These are phyloP conservation scores for Phalacrocorax carbo DNA, from an alignment of 2,113 vertebrate species.

Conservation along the genomic window DNA sequence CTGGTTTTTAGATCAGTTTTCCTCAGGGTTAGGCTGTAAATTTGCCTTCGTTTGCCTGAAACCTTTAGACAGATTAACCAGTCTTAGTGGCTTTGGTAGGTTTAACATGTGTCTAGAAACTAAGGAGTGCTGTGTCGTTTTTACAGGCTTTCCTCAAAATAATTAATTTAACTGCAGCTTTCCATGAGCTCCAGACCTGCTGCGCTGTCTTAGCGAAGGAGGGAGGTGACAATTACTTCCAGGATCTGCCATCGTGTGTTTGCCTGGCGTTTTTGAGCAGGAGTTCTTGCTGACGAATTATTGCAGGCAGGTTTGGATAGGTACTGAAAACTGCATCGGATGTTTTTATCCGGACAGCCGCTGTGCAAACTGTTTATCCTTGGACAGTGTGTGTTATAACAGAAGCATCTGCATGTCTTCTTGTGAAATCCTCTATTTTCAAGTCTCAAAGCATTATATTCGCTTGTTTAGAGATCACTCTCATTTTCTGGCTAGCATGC, in stretches of 20 bases:
- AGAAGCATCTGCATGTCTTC: not conserved
- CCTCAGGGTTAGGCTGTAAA: accelerated
- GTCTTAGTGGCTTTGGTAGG: not conserved
- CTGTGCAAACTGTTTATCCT: not conserved
- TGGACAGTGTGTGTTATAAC: accelerated
- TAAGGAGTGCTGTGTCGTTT: not conserved
- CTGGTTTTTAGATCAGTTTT: not conserved
- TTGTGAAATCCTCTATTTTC: not conserved
- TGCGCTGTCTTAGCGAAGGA: accelerated
- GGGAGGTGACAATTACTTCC: not conserved
- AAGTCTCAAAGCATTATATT: not conserved
- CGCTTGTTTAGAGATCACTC: not conserved
- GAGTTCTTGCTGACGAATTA: not conserved
- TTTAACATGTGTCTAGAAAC: not conserved
- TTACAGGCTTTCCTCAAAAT: not conserved
- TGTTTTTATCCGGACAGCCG: not conserved
- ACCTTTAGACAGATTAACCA: accelerated
- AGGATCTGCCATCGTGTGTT: not conserved
- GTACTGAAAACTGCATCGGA: accelerated
- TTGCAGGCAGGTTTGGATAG: not conserved
- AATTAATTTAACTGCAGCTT: not conserved
- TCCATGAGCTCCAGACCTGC: not conserved
- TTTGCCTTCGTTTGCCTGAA: not conserved
- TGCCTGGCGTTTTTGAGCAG: accelerated
- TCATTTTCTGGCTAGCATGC: not conserved